Conservation (phyloP, 2,113 vertebrate genomes). For the Salminus brasiliensis region DNA sequence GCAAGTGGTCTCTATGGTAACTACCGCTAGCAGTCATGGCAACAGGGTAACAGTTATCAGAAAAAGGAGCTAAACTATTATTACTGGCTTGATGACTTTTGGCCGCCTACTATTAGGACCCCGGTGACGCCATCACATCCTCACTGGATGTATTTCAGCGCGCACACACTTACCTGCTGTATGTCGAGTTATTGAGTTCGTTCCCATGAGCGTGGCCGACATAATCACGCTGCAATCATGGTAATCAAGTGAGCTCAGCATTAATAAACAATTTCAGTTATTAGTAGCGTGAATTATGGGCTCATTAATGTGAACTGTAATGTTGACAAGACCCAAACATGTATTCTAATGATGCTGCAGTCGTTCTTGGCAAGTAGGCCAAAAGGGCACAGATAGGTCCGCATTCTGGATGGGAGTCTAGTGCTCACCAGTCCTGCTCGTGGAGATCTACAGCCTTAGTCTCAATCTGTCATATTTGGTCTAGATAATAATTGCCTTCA, state of each 20-base stretch:
- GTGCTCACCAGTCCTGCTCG: too few relatives aligned
- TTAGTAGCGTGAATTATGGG: not conserved
- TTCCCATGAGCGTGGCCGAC: not conserved
- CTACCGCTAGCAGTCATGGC: slow-evolving; percentile 77
- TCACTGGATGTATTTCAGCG: not conserved
- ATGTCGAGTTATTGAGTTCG: not conserved
- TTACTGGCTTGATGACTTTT: slow-evolving; percentile 62
- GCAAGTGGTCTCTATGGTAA: slow-evolving; percentile 79
- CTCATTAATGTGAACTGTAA: not conserved
- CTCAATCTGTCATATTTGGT: too few relatives aligned
- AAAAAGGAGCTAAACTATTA: slow-evolving; percentile 68
- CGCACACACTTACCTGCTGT: not conserved
- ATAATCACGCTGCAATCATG: not conserved
- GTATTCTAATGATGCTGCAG: not conserved
- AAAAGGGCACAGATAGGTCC: too few relatives aligned
- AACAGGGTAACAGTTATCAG: slow-evolving; percentile 67
- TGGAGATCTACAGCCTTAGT: too few relatives aligned
- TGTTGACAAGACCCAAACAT: not conserved
- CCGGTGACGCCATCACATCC: not conserved
- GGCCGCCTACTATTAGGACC: slow-evolving; percentile 35
- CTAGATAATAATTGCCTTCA: too few relatives aligned
- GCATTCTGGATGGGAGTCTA: too few relatives aligned
- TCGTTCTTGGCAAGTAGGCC: not conserved
- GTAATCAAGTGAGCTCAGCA: not conserved
- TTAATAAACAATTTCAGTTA: not conserved